Base-by-base conservation (phyloP, 2,797 vertebrate species). In the Allobates femoralis region DNA sequence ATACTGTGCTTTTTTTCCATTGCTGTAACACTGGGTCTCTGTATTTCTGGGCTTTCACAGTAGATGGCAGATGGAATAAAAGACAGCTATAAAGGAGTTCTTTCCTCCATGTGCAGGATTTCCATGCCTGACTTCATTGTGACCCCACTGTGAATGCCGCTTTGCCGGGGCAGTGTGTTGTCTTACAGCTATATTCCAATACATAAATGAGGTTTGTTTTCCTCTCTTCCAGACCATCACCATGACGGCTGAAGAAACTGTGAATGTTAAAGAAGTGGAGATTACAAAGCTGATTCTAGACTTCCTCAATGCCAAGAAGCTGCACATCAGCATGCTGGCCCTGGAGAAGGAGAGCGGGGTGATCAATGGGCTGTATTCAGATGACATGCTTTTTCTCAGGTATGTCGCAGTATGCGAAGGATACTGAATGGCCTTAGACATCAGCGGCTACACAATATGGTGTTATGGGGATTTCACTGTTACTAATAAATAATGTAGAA, bases 311-410 rank as follows among this genome's bases (percentile, higher is more conserved):
- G 96, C 96, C 90, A 95, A 96, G 91, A 99, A 97, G 93, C 96
- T 99, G 89, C 98, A 99, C 90, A 98, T 99, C 91, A 98, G 97
- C 90, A 99, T 99, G 98, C 90, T 99, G 91, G 97, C 97, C 3
- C 93, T 99, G 55, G 98, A 99, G 91, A 98, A 97, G 90, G 98
- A 99, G 92, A 99, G 98, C 0, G 97, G 98, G 0, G 95, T 99
- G 89, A 99, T 99, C 75, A 99, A 99, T 86, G 98, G 98, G 15
- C 95, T 99, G 12, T 99, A 97, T 93, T 99, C 98, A 21, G 98
- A 99, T 84, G 98, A 99, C 90, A 99, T 99, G 98, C 97, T 99
- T 88, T 99, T 99, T 90, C 94, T 99, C 88, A 97, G 98, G 98
- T 99, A 66, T 16, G 81, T 79, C 3, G 15, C 14, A 55, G 7